Conservation (phyloP, 2,113 vertebrate genomes). For the Mastomys natalensis region DNA sequence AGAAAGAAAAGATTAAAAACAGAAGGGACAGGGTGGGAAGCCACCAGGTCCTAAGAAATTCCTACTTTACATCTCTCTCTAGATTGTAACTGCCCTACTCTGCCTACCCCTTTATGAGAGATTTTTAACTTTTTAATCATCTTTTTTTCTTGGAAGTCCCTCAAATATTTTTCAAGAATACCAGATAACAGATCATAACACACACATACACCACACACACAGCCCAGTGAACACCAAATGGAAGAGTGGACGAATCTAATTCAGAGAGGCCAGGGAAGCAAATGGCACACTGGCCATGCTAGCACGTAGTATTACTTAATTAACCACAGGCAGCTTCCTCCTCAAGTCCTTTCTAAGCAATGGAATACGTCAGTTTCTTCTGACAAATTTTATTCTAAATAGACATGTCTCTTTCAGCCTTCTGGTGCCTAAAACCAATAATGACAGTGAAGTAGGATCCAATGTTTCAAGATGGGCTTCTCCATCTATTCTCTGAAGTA, state of each 20-base stretch:
- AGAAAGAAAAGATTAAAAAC: not conserved
- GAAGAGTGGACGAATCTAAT: not conserved
- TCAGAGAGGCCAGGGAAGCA: slow-evolving; percentile 22
- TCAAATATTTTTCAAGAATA: slow-evolving; percentile 43
- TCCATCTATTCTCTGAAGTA: not conserved
- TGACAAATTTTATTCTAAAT: not conserved
- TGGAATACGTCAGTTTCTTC: not conserved
- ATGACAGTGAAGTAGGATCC: not conserved
- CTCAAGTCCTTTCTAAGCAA: slow-evolving; percentile 3
- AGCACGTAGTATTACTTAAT: slow-evolving; percentile 20
- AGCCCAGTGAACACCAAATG: slow-evolving; percentile 58
- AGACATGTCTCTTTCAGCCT: slow-evolving; percentile 20
- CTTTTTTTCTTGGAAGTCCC: slow-evolving; percentile 51
- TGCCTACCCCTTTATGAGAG: not conserved
- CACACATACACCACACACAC: not conserved
- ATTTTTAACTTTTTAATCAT: not conserved
- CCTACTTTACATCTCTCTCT: not conserved
- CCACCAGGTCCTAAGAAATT: not conserved
- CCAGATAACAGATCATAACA: slow-evolving; percentile 53
- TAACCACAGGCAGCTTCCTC: not conserved
- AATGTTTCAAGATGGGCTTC: too few relatives aligned
- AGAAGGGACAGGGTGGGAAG: not conserved
- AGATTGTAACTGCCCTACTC: not conserved
- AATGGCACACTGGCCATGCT: not conserved
- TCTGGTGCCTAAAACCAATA: not conserved